Conservation (phyloP, 2,888 invertebrate genomes). For the Diogma glabrata region DNA sequence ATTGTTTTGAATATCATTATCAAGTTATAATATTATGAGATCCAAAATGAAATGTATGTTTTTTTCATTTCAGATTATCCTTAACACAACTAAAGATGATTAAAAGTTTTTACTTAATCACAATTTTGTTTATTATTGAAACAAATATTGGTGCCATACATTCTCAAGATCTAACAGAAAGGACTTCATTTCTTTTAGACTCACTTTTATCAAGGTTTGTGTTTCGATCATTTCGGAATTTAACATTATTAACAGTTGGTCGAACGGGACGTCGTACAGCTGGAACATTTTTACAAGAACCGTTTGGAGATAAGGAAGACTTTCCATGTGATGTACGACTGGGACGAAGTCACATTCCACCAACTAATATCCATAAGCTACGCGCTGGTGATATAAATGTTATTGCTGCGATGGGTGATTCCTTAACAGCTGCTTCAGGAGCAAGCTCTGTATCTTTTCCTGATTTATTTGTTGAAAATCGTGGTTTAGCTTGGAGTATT, state of each 20-base stretch:
- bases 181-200: conserved; percentile 3
- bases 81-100: too few relatives aligned
- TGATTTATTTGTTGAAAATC: conserved; percentile 33
- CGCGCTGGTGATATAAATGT: conserved; percentile 42
- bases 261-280: conserved; percentile 16
- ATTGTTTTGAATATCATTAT: too few relatives aligned
- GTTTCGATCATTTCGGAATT: conserved; percentile 21
- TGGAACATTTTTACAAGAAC: conserved; percentile 21
- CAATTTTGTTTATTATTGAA: too few relatives aligned
- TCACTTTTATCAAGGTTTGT: conserved; percentile 16
- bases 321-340: conserved; percentile 27
- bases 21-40: too few relatives aligned
- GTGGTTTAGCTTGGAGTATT: conserved; percentile 34
- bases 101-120: too few relatives aligned
- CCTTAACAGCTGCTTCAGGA: conserved; percentile 40
- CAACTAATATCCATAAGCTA: conserved; percentile 38
- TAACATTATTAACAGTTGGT: conserved; percentile 20
- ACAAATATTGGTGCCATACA: too few relatives aligned
- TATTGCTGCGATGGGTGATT: conserved; percentile 43
- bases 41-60: too few relatives aligned
- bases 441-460: conserved; percentile 34
- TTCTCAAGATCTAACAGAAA: conserved; percentile 4
- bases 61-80: too few relatives aligned
- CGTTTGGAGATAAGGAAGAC: conserved; percentile 18
- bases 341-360: conserved; percentile 25